Evolutionary conservation across 2,113 vertebrate species (phyloP), one percentile per base, ranked within the genome.

Genomic region (Myiozetetes cayanensis): DNA sequence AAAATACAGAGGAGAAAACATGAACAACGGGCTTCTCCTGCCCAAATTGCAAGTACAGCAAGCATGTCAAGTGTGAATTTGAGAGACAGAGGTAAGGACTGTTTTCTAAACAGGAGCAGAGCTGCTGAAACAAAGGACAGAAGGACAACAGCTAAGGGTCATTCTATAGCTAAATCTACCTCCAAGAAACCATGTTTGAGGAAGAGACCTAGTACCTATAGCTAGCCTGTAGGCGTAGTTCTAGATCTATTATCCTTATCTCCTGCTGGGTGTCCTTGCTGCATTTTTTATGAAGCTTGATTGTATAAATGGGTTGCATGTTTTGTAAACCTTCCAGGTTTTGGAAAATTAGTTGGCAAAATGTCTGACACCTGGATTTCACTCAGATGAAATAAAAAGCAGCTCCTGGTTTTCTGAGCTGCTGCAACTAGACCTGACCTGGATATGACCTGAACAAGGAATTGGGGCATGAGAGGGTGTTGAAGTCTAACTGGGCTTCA

Each of bases 41-140:
- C 44, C 52, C 68, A 97, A 97, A 97, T 90, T 97, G 90, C 92
- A 95, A 96, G 63, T 90, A 94, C 84, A 91, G 75, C 80, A 96
- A 95, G 65, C 87, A 87, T 96, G 87, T 96, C 96, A 91, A 87
- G 67, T 56, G 75, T 92, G 81, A 79, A 85, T 97, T 91, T 94
- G 93, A 92, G 93, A 95, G 61, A 87, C 50, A 71, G 46, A 61
- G 43, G 33, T 56, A 72, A 67, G 67, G 28, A 83, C 50, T 94
- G 22, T 43, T 87, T 74, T 39, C 22, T 82, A 95, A 96, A 92
- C 65, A 95, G 85, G 63, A 82, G 28, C n/a, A 89, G 87, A 95
- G 63, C 52, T 78, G 46, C 78, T 18, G 68, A 96, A 97, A 90
- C 49, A 96, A 94, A 65, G 94, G 30, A 91, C 78, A 92, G 95